These are phyloP conservation scores for Acanthisitta chloris DNA, from an alignment of 2,113 vertebrate species.

Conservation along the genomic window DNA sequence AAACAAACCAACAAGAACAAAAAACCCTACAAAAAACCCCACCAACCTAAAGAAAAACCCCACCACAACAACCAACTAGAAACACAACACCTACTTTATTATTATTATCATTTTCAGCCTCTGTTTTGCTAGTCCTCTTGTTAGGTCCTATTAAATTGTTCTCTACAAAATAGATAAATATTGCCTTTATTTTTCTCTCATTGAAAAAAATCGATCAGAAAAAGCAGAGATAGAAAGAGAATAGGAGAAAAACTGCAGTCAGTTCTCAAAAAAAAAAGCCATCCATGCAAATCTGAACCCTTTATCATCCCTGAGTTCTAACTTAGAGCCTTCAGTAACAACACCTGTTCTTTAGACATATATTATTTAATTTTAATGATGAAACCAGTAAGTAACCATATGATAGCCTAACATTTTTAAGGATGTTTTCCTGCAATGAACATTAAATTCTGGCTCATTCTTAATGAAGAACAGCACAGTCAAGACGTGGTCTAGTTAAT, in stretches of 20 bases:
- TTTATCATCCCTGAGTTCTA: not conserved
- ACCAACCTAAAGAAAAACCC: fast-evolving
- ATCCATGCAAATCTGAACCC: not conserved
- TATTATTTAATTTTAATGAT: not conserved
- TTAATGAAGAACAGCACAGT: not conserved
- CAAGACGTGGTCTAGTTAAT: not conserved
- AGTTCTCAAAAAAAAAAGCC: not conserved
- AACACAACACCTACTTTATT: not conserved
- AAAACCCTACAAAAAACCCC: no score
- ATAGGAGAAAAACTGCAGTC: not conserved
- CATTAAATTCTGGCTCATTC: not conserved
- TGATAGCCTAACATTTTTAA: not conserved
- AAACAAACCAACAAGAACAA: no score
- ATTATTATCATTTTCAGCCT: not conserved
- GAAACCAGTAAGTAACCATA: not conserved
- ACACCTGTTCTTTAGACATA: not conserved
- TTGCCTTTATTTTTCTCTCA: not conserved
- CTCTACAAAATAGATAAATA: not conserved
- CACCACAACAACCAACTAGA: not conserved
- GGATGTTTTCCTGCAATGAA: not conserved
- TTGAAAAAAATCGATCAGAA: not conserved
- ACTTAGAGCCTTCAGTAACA: not conserved
- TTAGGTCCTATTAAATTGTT: not conserved
- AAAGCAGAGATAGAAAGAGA: not conserved
- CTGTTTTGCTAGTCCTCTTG: not conserved